A percentile compares a stretch with the other conserved stretches of the same genome.
Conservation (phyloP, 1,140 invertebrate species). For the Leptinotarsa defecta region DNA sequence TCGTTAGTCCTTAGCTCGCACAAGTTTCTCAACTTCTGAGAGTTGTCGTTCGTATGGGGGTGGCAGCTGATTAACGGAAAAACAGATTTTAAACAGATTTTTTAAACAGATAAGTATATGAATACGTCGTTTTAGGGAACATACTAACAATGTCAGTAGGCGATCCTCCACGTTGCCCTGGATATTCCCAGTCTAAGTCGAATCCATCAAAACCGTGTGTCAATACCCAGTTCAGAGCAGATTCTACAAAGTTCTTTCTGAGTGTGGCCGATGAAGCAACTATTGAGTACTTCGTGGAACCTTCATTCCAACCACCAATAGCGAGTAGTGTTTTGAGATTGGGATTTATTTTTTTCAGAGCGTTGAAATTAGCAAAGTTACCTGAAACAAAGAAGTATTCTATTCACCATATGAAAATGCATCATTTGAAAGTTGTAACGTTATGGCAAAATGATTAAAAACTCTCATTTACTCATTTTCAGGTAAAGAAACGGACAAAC, state of each 20-base stretch:
- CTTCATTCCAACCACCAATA: conserved; percentile 80
- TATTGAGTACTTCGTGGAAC: conserved; percentile 68
- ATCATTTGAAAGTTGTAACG: not conserved
- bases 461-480: not conserved
- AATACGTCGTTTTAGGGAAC: no score
- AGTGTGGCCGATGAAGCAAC: conserved; percentile 52
- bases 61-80: no score
- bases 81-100: no score
- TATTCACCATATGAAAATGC: not conserved
- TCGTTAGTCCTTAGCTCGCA: no score
- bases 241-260: conserved; percentile 66
- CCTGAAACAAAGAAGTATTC: conserved; percentile 32
- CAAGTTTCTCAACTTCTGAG: no score
- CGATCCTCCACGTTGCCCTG: conserved; percentile 66
- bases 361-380: conserved; percentile 57
- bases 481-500: no score
- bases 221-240: conserved; percentile 63
- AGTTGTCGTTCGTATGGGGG: no score
- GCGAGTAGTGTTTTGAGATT: conserved; percentile 71
- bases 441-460: not conserved
- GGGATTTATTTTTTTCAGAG: conserved; percentile 66
- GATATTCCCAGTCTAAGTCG: conserved; percentile 85
- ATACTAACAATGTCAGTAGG: conserved; percentile 54
- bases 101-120: no score
- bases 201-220: conserved; percentile 79